These are phyloP conservation scores for Lycophotia porphyrea DNA, from an alignment of 2,888 invertebrate genomes.

Conservation along the genomic window DNA sequence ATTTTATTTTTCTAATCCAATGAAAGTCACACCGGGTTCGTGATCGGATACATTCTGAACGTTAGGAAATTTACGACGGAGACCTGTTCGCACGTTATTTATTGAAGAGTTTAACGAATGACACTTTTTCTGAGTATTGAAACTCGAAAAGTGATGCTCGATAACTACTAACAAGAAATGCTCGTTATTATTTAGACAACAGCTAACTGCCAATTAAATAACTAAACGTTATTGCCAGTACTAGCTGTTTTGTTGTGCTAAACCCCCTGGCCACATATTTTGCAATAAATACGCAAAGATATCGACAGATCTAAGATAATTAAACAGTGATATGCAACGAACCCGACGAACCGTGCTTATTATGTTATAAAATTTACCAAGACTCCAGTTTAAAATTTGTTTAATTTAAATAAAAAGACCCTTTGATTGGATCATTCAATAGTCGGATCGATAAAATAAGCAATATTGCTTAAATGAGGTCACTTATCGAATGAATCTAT, in stretches of 20 bases:
- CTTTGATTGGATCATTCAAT: conserved; percentile 83
- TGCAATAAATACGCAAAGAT: conserved; percentile 65
- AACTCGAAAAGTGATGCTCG: conserved; percentile 48
- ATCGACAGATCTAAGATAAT: conserved; percentile 71
- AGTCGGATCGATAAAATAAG: conserved; percentile 86
- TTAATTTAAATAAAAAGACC: conserved; percentile 64
- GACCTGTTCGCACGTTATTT: conserved; percentile 79
- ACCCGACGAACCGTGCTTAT: conserved; percentile 58
- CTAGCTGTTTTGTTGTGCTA: conserved; percentile 38
- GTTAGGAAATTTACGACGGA: conserved; percentile 81
- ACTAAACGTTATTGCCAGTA: conserved; percentile 63
- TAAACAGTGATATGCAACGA: conserved; percentile 67
- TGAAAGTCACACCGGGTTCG: conserved; percentile 82
- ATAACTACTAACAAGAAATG: conserved; percentile 40
- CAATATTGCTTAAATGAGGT: conserved; percentile 88
- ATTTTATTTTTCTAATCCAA: conserved; percentile 87
- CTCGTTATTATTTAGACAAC: conserved; percentile 49
- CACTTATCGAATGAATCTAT: conserved; percentile 90
- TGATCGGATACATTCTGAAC: conserved; percentile 81
- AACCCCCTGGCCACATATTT: conserved; percentile 58
- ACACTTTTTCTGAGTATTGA: conserved; percentile 65
- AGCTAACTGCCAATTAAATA: conserved; percentile 70
- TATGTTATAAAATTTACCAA: conserved; percentile 61
- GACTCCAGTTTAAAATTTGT: conserved; percentile 65
- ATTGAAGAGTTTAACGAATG: conserved; percentile 70